A percentile compares a stretch with the other conserved stretches of the same genome.
These are phyloP conservation scores for Amblyornis subalaris DNA, from an alignment of 2,113 vertebrate genomes.

Conservation along the genomic window DNA sequence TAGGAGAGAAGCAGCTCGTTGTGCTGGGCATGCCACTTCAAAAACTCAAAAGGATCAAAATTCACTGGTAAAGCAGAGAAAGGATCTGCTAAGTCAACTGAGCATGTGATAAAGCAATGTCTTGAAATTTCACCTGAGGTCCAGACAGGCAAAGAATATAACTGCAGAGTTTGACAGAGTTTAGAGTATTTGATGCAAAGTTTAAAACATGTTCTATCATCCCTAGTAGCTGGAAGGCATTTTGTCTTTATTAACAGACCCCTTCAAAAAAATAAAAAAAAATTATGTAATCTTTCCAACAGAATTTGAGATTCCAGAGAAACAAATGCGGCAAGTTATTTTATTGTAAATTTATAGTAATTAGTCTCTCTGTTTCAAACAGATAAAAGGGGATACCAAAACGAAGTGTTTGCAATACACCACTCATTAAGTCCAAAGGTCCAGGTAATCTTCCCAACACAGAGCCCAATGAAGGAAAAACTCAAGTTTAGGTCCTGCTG, in stretches of 20 bases:
- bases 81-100: neutral
- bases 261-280: neutral
- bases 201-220: neutral
- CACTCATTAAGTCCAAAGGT: neutral
- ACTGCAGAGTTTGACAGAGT: neutral
- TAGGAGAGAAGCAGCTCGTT: neutral
- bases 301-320: neutral
- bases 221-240: neutral
- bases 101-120: neutral
- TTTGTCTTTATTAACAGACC: neutral
- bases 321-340: neutral
- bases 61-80: neutral
- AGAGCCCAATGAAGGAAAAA: neutral
- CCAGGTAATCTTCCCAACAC: neutral
- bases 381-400: neutral
- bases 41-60: neutral
- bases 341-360: slow-evolving; percentile 17
- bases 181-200: neutral
- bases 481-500: neutral
- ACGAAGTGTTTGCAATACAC: neutral
- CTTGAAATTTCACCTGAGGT: neutral
- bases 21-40: neutral
- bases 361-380: slow-evolving; percentile 8
- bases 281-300: neutral
- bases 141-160: neutral